Evolutionary conservation across 2,113 vertebrate species (phyloP), one percentile per base, ranked within the genome.

Genomic region (Elgaria multicarinata): DNA sequence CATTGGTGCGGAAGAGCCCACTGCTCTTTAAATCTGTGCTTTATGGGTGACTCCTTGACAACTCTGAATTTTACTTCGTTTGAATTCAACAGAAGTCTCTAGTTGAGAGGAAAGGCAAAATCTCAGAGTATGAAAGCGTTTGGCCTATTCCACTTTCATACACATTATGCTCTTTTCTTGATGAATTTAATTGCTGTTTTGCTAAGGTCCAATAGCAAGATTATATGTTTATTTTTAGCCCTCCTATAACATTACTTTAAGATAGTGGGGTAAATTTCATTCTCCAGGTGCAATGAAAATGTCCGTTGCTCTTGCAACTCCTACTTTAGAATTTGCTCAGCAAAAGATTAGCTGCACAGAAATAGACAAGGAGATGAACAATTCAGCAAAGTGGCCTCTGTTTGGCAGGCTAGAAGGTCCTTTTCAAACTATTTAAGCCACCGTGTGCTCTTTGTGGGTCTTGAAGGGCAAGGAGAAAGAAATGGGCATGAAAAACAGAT

Each of bases 161-260:
- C 1, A 39, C 88, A 33, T 71, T 2, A 10, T n/a, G 74, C 2
- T 1, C 64, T 90, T 86, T 55, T 36, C 0, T 12, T 74, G 64
- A 31, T 91, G 50, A 42, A 91, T 50, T 79, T 80, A 50, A 12
- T 87, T 89, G 83, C 18, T 93, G 22, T 78, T 93, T 91, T 82
- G 55, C 72, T 66, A 86, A 76, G 26, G 77, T 33, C 69, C 3
- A 67, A 85, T 2, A 85, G 77, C 24, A 72, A 12, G 12, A 39
- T 13, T 42, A n/a, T 5, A 46, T 64, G 46, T 31, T 83, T 83
- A 83, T 89, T 83, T 83, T 83, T 89, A 75, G 81, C 28, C 42
- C 20, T n/a, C 39, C 13, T 67, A 22, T 13, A 71, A 46, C 64
- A 76, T 86, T 78, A 50, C 62, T 80, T 79, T 18, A 72, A 44